These are phyloP conservation scores for Enteromius anoplus DNA, from an alignment of 2,797 vertebrate species.

Conservation along the genomic window DNA sequence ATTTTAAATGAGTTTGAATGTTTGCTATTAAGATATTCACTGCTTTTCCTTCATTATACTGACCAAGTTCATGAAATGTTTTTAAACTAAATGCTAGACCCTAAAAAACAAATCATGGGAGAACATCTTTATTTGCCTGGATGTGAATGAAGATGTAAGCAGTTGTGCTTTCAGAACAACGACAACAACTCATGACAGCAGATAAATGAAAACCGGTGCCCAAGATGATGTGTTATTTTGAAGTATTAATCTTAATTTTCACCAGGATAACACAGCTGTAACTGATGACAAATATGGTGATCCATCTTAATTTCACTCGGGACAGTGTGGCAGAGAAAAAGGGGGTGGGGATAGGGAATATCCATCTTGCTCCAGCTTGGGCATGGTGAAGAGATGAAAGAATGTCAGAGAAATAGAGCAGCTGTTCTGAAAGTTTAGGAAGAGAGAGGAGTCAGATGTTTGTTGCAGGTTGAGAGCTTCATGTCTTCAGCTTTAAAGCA, in stretches of 20 bases:
- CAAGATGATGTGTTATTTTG: slow-evolving; percentile 66
- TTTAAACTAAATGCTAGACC: background rate
- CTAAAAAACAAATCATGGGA: background rate
- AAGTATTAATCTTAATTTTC: slow-evolving; percentile 73
- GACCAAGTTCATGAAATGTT: background rate
- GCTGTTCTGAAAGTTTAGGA: slow-evolving; percentile 20
- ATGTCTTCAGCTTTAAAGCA: slow-evolving; percentile 12
- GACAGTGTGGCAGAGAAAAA: slow-evolving; percentile 45
- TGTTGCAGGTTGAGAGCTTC: slow-evolving; percentile 27
- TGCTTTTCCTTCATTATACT: background rate
- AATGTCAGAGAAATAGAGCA: slow-evolving; percentile 28
- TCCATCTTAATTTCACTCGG: slow-evolving; percentile 70
- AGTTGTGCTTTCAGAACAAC: slow-evolving; percentile 16
- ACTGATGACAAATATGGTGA: slow-evolving; percentile 64
- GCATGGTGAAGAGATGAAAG: slow-evolving; percentile 36
- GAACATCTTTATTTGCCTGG: slow-evolving; percentile 1
- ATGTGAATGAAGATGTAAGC: slow-evolving; percentile 22
- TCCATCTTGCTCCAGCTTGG: slow-evolving; percentile 63
- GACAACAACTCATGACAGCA: slow-evolving; percentile 21
- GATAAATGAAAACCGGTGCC: slow-evolving; percentile 64
- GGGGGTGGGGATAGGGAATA: slow-evolving; percentile 47
- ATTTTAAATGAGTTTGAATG: background rate
- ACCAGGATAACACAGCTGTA: slow-evolving; percentile 55
- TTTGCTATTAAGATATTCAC: background rate
- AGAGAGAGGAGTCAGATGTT: slow-evolving; percentile 57